Base-by-base conservation (phyloP, 2,797 vertebrate genomes). In the Cygnus olor region DNA sequence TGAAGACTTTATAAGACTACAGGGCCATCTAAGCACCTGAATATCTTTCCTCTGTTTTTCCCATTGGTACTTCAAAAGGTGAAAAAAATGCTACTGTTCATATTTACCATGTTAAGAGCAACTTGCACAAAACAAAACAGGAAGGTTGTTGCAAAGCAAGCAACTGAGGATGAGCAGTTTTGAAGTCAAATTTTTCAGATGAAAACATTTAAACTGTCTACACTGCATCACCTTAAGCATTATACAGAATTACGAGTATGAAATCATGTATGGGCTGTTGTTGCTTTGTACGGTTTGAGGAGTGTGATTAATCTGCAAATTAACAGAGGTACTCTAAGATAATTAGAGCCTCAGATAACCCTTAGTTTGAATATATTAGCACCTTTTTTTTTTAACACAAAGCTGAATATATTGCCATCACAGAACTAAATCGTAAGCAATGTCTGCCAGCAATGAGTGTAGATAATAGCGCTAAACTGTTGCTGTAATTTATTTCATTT, bases 261-360 rank as follows among this genome's bases (percentile, higher is more conserved):
- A 94, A 74, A 72, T 78, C 71, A 66, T 19, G 10, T 70, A 73
- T 32, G 16, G 44, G 36, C 19, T 94, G 73, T 42, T 79, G 84
- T 11, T 85, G 30, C 70, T 94, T 80, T 91, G 24, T 47, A n/a
- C 57, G 14, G n/a, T 94, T 96, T 89, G 69, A 94, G 58, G 69
- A 94, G 76, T 36, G 61, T 47, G 85, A 95, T 95, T 94, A 92
- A 92, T 94, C 88, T 90, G n/a, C 38, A 96, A 61, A 96, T 96
- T 94, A 96, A 54, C n/a, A 85, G 64, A 94, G 69, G 30, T 80
- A 57, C 44, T 96, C 92, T 93, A 88, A 96, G 80, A 90, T 83
- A 96, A 97, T 97, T 95, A 93, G 65, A 97, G 83, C 80, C 77
- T 92, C 14, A 72, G 93, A 94, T 94, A 95, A 95, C 54, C 64